A percentile compares a stretch with the other conserved stretches of the same genome.
phyloP scores from a whole-genome alignment of 2,113 vertebrate species.

The Meleagris gallopavo region DNA sequence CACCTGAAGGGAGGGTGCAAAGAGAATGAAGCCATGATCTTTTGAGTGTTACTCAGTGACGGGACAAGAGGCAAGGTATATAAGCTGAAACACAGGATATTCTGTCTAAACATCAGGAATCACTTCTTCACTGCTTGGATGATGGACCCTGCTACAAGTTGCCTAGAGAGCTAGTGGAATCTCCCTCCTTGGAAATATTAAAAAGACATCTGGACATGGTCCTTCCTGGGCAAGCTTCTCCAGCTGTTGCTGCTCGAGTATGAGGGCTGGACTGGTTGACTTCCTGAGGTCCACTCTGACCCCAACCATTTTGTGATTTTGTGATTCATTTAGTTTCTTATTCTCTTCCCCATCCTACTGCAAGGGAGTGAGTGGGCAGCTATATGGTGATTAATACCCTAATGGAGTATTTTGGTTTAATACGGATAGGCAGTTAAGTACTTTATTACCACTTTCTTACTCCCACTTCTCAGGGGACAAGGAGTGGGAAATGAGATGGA shows the following conservation, averaged over 20 bases:
- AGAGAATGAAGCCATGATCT: neutral
- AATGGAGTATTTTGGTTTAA: neutral
- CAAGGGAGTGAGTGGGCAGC: rapidly evolving
- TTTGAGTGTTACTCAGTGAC: neutral
- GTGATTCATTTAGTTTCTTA: no score
- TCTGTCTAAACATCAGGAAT: neutral
- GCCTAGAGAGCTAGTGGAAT: no score
- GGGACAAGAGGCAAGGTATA: neutral
- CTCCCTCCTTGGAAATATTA: neutral
- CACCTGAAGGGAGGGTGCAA: neutral
- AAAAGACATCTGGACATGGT: neutral
- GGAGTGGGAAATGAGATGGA: neutral
- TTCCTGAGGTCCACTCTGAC: neutral
- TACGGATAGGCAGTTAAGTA: neutral
- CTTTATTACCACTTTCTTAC: neutral
- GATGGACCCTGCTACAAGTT: no score
- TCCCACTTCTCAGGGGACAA: neutral
- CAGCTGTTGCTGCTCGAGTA: neutral
- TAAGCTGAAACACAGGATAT: neutral
- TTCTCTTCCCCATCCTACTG: no score
- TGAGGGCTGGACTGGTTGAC: neutral
- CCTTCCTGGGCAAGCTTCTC: neutral
- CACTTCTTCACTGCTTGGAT: neutral
- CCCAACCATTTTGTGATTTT: no score
- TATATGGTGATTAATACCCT: neutral